A percentile compares a stretch with the other conserved stretches of the same genome.
Conservation (phyloP, 2,888 invertebrate genomes). For the Chaetoderma sp. region DNA sequence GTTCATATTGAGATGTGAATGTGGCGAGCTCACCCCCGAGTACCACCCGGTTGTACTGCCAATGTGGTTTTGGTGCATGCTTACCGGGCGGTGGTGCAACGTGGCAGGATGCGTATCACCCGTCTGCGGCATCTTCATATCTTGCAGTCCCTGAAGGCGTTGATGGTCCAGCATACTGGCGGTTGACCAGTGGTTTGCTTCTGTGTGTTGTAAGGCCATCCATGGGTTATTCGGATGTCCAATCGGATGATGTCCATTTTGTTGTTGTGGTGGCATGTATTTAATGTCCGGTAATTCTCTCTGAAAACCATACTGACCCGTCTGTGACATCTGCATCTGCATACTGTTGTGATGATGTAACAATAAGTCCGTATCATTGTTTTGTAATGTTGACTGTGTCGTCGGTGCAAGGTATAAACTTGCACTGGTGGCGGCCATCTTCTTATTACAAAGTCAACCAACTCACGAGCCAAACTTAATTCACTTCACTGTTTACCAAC, state of each 20-base stretch:
- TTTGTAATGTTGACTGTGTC: slow-evolving; percentile 80
- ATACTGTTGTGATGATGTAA: slow-evolving; percentile 71
- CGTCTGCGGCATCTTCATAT: slow-evolving; percentile 67
- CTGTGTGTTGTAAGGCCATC: slow-evolving; percentile 74
- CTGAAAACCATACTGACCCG: slow-evolving; percentile 56
- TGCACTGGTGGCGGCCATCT: slow-evolving; percentile 92
- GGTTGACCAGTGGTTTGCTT: slow-evolving; percentile 73
- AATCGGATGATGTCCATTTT: slow-evolving; percentile 69
- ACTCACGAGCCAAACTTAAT: slow-evolving; percentile 65
- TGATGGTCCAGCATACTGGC: slow-evolving; percentile 5
- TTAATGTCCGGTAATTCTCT: slow-evolving; percentile 84
- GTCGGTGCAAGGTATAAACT: slow-evolving; percentile 83
- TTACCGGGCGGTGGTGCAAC: slow-evolving; percentile 75
- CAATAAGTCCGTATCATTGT: slow-evolving; percentile 70
- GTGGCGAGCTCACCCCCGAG: slow-evolving; percentile 84
- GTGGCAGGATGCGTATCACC: slow-evolving; percentile 52
- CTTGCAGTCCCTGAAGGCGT: slow-evolving; percentile 71
- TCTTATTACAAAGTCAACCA: too few species aligned
- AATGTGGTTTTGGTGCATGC: too few species aligned
- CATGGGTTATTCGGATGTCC: slow-evolving; percentile 79
- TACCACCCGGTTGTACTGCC: too few species aligned
- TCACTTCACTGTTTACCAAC: slow-evolving; percentile 31
- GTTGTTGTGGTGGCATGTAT: slow-evolving; percentile 86
- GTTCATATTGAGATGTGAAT: slow-evolving; percentile 80
- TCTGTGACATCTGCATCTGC: slow-evolving; percentile 64